Percentiles rank a stretch among this genome's conserved stretches.
Conservation (phyloP, 64 coral and sea anemone genomes). For the Pocillopora verrucosa region DNA sequence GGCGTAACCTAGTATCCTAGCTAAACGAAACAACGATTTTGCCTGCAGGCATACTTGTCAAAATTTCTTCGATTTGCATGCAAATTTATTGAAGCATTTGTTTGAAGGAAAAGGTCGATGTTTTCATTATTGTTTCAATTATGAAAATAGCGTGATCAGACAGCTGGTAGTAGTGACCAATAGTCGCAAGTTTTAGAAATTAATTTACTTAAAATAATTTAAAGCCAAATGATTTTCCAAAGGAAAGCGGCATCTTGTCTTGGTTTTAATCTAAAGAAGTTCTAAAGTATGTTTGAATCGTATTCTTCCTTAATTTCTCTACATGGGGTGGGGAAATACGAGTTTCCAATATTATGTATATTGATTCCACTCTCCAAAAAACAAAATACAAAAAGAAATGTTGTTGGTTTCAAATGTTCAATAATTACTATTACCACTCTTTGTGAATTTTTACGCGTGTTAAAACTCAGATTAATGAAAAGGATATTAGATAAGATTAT, state of each 20-base stretch:
- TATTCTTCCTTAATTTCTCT: background rate
- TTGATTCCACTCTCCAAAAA: background rate
- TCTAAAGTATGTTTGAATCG: background rate
- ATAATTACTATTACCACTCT: no score
- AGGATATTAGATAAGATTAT: no score
- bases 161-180: background rate
- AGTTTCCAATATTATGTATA: background rate
- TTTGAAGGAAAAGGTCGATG: background rate
- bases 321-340: background rate
- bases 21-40: background rate
- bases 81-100: constrained; percentile 3
- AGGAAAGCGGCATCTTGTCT: background rate
- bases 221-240: background rate
- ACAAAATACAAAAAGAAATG: background rate
- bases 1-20: background rate
- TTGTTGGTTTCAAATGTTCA: no score
- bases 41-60: background rate
- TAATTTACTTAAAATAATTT: background rate
- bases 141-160: constrained; percentile 8
- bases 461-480: no score
- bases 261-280: background rate
- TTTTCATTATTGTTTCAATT: constrained; percentile 3
- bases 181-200: background rate
- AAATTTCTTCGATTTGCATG: background rate
- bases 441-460: no score